Percentiles rank a stretch among this genome's conserved stretches.
These are phyloP conservation scores for Leucania comma DNA, from an alignment of 2,888 invertebrate genomes.

Conservation along the genomic window DNA sequence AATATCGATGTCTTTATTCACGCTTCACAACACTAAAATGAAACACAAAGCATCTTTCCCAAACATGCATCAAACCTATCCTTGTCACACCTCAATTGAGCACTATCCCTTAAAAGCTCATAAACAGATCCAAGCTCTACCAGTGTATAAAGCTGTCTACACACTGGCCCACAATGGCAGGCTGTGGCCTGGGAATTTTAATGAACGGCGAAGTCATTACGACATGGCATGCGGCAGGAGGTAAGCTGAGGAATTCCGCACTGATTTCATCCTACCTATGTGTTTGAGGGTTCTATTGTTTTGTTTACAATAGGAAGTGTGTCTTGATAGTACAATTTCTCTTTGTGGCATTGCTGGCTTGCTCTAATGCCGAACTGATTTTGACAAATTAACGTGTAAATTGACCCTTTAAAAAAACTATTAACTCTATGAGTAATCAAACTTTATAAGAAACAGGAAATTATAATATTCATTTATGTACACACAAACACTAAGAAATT, in stretches of 20 bases:
- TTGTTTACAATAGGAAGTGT: conserved; percentile 11
- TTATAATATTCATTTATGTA: no score
- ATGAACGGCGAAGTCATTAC: conserved; percentile 61
- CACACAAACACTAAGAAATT: no score
- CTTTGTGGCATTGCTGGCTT: background rate
- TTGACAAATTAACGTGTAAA: background rate
- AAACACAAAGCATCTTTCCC: background rate
- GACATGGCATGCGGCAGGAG: conserved; percentile 27
- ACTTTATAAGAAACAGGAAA: no score
- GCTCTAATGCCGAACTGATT: background rate
- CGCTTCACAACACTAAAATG: background rate
- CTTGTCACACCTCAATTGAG: conserved; percentile 15
- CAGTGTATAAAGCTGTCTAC: conserved; percentile 43
- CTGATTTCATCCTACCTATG: conserved; percentile 35
- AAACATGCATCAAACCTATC: conserved; percentile 3
- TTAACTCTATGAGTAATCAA: no score
- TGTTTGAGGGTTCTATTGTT: conserved; percentile 21
- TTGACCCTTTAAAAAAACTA: no score
- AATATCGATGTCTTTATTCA: no score
- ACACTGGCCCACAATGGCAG: conserved; percentile 52
- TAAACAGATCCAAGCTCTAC: conserved; percentile 40
- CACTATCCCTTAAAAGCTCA: conserved; percentile 50
- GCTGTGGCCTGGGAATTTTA: conserved; percentile 60
- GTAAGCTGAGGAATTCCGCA: conserved; percentile 31
- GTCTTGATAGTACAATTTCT: conserved; percentile 2